Evolutionary conservation across 2,888 invertebrate species (phyloP), one percentile per base, ranked within the genome.

Genomic region (Bellardia pandia): DNA sequence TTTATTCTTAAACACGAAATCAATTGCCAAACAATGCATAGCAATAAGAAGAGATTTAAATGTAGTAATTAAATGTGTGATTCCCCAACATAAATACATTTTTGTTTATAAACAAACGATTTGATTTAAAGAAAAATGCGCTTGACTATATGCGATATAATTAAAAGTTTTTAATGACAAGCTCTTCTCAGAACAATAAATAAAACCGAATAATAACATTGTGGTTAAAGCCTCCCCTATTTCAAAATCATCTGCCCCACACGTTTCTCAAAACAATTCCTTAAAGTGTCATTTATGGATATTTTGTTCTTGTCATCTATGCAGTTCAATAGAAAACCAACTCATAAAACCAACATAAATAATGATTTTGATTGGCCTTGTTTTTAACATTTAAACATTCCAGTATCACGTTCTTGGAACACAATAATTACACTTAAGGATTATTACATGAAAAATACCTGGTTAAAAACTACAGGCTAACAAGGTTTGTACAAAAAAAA

Each of bases 341-440:
- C 2, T 74, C 30, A 40, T 45, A 23, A 53, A 66, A 62, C 23
- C 0, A 53, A 45, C 7, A 77, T 60, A 78, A 16, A 58, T 58
- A 58, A 66, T 40, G 14, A 37, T 66, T 56, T 80, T 72, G 30
- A 72, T 66, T 81, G 45, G 56, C 64, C 64, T 72, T 8, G 56
- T 64, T 64, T 71, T 16, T 45, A 53, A 13, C 13, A 42, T 37
- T 30, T 45, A 42, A 74, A 56, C 66, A 37, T 53, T 42, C 6
- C 64, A 64, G 37, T 30, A 66, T 80, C 72, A 80, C n/a, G 64
- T 80, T 81, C 80, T 37, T 13, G 37, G 72, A 81, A 81, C 51
- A 45, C 3, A 64, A 66, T 53, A 30, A 64, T 56, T 71, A n/a
- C 71, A 40, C 8, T 60, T 16, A 56, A 68, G 71, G 80, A 66